Evolutionary conservation across 2,888 invertebrate species (phyloP), one percentile per base, ranked within the genome.

Genomic region (Timema cristinae): DNA sequence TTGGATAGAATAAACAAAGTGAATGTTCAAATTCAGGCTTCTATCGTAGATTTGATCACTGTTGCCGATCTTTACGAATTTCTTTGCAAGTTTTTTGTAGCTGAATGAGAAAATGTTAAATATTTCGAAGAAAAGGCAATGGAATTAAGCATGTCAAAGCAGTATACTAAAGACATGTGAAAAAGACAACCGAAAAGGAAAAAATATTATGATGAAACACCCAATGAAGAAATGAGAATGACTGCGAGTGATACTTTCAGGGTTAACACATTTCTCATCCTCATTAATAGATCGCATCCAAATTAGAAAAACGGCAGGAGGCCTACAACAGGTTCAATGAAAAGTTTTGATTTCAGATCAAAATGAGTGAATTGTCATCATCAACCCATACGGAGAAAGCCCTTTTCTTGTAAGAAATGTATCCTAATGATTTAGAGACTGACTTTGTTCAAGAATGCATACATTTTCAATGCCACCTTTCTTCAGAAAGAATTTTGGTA

Each of bases 131-230:
- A n/a, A n/a, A n/a, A n/a, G n/a, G 52, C 11, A 52, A 10, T 52
- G 52, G 52, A 52, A 52, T 52, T 52, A 52, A 52, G 52, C 11
- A 11, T 52, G 10, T 52, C 52, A 52, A 52, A 52, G 52, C 9
- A 52, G 11, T 52, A 52, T 52, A 52, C 52, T 10, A 52, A 52
- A 52, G 9, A 52, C 52, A 52, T 52, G 52, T 9, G 52, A 52
- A 52, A 52, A 52, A 52, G 52, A 52, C 52, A 10, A 52, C 52
- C 52, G 52, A 52, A 52, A 52, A 52, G 52, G 52, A 52, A 52
- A 52, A 52, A 52, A n/a, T n/a, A n/a, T n/a, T 11, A 52, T 10
- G 11, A 52, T 52, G 52, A 52, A 52, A 52, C 52, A 52, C 52
- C 11, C 52, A 11, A 52, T 52, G 52, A 52, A 52, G 11, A 11